Conservation (phyloP, 2,113 vertebrate genomes). For the Leiothrix lutea region DNA sequence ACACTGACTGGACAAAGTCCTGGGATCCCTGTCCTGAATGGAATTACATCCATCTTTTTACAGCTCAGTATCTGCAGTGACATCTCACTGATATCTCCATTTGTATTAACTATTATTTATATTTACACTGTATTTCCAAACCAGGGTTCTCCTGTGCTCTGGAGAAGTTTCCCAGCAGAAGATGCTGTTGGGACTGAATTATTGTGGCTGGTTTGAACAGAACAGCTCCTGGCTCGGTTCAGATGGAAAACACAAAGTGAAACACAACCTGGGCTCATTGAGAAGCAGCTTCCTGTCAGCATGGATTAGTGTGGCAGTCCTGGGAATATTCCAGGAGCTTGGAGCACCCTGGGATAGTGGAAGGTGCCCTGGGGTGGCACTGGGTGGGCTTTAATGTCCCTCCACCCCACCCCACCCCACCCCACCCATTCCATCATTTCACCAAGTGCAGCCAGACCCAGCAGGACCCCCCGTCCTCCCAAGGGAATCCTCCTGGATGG, state of each 20-base stretch:
- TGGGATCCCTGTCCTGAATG: not conserved
- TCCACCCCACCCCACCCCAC: not conserved
- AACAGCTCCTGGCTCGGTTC: not conserved
- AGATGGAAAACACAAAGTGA: not conserved
- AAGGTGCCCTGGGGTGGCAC: not conserved
- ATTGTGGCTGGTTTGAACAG: not conserved
- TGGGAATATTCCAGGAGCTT: not conserved
- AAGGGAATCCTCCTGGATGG: rapidly evolving
- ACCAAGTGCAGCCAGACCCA: rapidly evolving
- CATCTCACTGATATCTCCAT: not conserved
- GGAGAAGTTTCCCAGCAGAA: not conserved
- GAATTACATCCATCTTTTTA: not conserved
- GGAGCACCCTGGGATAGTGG: not conserved
- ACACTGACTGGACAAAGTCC: not conserved
- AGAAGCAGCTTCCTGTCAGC: not conserved
- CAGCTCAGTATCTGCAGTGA: not conserved
- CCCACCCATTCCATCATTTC: rapidly evolving
- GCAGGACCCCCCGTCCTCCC: rapidly evolving
- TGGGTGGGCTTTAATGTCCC: not conserved
- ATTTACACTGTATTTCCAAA: not conserved
- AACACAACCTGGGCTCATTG: rapidly evolving
- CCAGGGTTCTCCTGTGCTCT: not conserved
- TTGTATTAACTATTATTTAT: not conserved
- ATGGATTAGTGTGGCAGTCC: rapidly evolving
- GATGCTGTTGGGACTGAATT: not conserved